Evolutionary conservation across 2,797 vertebrate species (phyloP).

Genomic region (Anguilla pacifica): DNA sequence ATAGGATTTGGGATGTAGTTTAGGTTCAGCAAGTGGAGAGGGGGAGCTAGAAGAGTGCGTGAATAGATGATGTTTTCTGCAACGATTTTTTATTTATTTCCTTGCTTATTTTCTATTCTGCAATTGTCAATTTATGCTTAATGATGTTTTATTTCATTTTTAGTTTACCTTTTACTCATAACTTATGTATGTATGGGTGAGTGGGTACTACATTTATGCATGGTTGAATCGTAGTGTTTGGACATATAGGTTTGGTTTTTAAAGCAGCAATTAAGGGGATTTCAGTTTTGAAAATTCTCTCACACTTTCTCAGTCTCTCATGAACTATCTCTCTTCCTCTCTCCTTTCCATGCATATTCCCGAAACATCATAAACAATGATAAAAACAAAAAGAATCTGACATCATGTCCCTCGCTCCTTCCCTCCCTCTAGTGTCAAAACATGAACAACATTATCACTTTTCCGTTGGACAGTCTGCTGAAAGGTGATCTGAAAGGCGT

Average conservation of each 20-base stretch:
- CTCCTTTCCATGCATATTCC: background rate
- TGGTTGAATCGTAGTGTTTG: background rate
- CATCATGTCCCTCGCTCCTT: background rate
- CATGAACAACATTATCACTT: slow-evolving; percentile 98
- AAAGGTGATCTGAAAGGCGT: slow-evolving; percentile 96
- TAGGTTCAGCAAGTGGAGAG: background rate
- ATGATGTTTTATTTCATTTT: too few relatives aligned
- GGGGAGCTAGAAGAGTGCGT: background rate
- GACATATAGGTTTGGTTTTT: background rate
- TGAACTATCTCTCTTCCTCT: background rate
- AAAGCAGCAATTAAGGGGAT: too few relatives aligned
- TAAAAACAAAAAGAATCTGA: background rate
- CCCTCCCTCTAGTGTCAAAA: slow-evolving; percentile 86
- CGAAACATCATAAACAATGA: background rate
- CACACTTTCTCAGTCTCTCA: slow-evolving; percentile 29
- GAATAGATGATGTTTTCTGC: background rate
- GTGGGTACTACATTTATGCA: background rate
- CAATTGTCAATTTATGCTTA: background rate
- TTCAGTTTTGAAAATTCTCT: background rate
- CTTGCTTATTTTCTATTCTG: background rate
- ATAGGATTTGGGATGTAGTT: background rate
- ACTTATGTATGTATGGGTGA: background rate
- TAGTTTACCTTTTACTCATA: background rate
- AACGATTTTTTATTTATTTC: background rate
- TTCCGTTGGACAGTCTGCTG: slow-evolving; percentile 93